Conservation (phyloP, 1,140 invertebrate species). For the Wiebesia pumilae region DNA sequence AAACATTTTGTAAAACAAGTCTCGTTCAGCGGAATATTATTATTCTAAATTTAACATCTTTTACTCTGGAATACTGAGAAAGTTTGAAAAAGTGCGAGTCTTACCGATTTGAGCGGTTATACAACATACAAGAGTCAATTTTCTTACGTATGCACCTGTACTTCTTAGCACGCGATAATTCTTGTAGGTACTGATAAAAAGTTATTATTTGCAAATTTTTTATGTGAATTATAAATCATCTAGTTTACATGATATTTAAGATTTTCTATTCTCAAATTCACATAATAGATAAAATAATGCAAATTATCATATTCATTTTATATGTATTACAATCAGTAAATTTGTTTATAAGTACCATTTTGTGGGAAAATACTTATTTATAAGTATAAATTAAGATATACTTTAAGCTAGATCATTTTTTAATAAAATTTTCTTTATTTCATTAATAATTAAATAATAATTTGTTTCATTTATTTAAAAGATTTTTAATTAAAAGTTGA, state of each 20-base stretch:
- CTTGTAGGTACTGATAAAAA: not conserved
- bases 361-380: no score
- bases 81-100: constrained; percentile 34
- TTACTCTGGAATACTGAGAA: constrained; percentile 13
- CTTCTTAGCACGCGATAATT: not conserved
- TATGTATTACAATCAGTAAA: not conserved
- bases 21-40: not conserved
- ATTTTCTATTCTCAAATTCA: not conserved
- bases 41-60: constrained; percentile 18
- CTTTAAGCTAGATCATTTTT: no score
- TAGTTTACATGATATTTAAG: not conserved
- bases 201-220: not conserved
- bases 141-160: constrained; percentile 16
- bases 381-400: no score
- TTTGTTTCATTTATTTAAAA: no score
- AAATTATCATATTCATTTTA: not conserved
- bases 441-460: no score
- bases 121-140: constrained; percentile 40
- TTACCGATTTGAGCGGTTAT: constrained; percentile 54
- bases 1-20: not conserved
- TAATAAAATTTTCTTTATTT: no score
- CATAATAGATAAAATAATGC: not conserved
- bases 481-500: no score
- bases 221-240: not conserved
- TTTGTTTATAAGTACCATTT: not conserved